These are phyloP conservation scores for Clivina fossor DNA, from an alignment of 2,888 invertebrate genomes.

Conservation along the genomic window DNA sequence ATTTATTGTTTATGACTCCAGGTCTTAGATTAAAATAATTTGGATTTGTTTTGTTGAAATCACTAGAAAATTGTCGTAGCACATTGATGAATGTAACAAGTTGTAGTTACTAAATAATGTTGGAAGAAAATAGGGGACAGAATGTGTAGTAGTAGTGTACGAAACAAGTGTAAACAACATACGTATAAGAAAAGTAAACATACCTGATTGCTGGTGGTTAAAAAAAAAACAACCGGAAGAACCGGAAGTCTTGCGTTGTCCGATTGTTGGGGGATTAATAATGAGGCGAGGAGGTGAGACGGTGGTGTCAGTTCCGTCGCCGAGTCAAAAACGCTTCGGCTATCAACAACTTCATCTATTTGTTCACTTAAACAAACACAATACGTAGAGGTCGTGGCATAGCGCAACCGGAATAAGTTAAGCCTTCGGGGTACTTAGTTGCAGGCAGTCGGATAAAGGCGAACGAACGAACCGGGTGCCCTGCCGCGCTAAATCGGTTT, in stretches of 20 bases:
- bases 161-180: background rate
- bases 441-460: slow-evolving; percentile 56
- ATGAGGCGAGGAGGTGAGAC: too few species aligned
- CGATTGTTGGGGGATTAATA: background rate
- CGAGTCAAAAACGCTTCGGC: too few species aligned
- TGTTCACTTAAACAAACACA: slow-evolving; percentile 57
- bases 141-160: slow-evolving; percentile 1
- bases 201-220: slow-evolving; percentile 11
- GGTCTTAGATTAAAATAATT: too few species aligned
- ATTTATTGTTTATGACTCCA: too few species aligned
- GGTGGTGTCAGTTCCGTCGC: too few species aligned
- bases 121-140: slow-evolving; percentile 6
- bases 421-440: slow-evolving; percentile 54
- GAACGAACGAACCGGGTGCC: too few species aligned
- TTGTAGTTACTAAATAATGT: too few species aligned
- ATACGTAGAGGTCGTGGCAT: too few species aligned
- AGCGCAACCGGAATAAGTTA: too few species aligned
- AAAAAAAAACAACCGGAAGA: slow-evolving; percentile 21
- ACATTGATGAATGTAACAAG: too few species aligned
- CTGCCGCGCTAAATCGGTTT: slow-evolving; percentile 57
- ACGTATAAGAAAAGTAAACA: slow-evolving; percentile 28
- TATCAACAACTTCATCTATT: slow-evolving; percentile 57
- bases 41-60: too few species aligned
- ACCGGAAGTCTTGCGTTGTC: slow-evolving; percentile 19
- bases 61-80: too few species aligned